Evolutionary conservation across 2,888 invertebrate genomes (phyloP), one percentile per base, ranked within the genome.

Genomic region (Euzophera pinguis): DNA sequence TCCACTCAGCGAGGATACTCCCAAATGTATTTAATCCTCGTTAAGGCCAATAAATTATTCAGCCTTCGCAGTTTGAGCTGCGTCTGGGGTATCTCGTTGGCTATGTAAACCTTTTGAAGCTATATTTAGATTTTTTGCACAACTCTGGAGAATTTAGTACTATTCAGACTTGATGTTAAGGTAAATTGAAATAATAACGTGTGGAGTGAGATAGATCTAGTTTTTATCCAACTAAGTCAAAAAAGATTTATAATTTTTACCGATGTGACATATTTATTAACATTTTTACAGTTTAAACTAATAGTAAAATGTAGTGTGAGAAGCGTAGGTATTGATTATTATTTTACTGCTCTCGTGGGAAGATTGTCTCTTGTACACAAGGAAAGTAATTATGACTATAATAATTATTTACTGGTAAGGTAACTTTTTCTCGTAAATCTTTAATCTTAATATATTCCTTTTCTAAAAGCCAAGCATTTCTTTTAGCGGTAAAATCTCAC

Each of bases 41-140:
- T 81, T 81, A 81, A 80, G 77, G 70, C 73, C 69, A 65, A 80
- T 84, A 73, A 82, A 83, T 85, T 78, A 85, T 86, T 84, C 79
- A 83, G 72, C 65, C 66, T 63, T 54, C 50, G 53, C 58, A 60
- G 45, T 43, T 42, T 41, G 32, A 47, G 42, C 45, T 22, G 22
- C 54, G 55, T 47, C 38, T 41, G 29, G 54, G 52, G 52, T 50
- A 27, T 27, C 42, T 43, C 10, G 3, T 38, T 10, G 32, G 8
- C 32, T 16, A 10, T 14, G 14, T 12, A 39, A 16, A 10, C 39
- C 39, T 39, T 12, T 3, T 29, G n/a, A 27, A 43, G n/a, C 17
- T 43, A 43, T 43, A 27, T 43, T 43, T n/a, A 27, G 27, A 12
- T 43, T 13, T 27, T 6, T 12, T 16, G 7, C 12, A 27, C 22